These are phyloP conservation scores for Hemicordylus capensis DNA, from an alignment of 2,113 vertebrate species.

Conservation along the genomic window DNA sequence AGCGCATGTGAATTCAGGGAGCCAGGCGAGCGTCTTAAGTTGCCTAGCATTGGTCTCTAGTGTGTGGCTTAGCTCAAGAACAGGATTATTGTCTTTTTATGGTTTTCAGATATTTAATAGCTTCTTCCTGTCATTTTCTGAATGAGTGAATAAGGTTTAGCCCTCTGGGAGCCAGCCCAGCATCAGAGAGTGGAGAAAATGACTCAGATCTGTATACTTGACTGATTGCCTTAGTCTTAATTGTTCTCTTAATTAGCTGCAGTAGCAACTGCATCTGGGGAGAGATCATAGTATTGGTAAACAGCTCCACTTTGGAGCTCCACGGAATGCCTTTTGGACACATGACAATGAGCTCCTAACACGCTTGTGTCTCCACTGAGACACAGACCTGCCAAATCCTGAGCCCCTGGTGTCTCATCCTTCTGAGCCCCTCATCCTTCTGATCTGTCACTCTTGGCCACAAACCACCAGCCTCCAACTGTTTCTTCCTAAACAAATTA, in stretches of 20 bases:
- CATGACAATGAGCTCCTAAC: constrained; percentile 78
- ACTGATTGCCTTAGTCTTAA: constrained; percentile 92
- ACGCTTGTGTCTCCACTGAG: constrained; percentile 74
- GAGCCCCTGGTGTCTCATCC: constrained; percentile 68
- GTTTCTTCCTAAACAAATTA: constrained; percentile 80
- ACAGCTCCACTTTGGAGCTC: constrained; percentile 85
- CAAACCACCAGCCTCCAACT: constrained; percentile 67
- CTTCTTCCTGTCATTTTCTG: constrained; percentile 88
- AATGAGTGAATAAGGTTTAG: constrained; percentile 83
- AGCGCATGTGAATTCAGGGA: constrained; percentile 73
- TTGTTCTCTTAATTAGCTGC: constrained; percentile 99
- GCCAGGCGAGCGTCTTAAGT: constrained; percentile 78
- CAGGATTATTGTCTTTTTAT: constrained; percentile 84
- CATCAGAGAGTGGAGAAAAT: constrained; percentile 78
- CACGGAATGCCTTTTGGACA: constrained; percentile 82
- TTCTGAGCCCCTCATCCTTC: constrained; percentile 59
- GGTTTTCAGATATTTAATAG: constrained; percentile 88
- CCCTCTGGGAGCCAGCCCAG: constrained; percentile 78
- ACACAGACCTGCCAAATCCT: constrained; percentile 79
- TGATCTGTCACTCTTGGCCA: constrained; percentile 60
- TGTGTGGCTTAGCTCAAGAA: constrained; percentile 79
- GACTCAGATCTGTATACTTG: constrained; percentile 81
- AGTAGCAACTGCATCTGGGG: constrained; percentile 89
- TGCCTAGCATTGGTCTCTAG: constrained; percentile 77
- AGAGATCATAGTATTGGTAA: constrained; percentile 85